phyloP scores from a whole-genome alignment of 2,888 invertebrate species.

The Melanostoma scalare region DNA sequence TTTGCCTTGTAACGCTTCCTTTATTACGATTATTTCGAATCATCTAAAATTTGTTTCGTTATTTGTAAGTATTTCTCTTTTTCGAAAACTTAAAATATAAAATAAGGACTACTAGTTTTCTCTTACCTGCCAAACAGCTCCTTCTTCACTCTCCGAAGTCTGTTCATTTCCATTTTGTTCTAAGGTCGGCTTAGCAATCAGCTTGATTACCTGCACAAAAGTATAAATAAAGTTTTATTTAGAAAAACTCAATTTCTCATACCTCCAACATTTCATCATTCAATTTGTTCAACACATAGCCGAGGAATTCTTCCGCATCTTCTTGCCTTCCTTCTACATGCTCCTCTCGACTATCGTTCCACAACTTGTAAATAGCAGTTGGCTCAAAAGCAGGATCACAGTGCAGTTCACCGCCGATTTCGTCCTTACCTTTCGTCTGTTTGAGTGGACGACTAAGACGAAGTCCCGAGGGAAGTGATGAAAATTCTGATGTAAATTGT shows the following conservation, averaged over 20 bases:
- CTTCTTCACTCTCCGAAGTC: constrained; percentile 79
- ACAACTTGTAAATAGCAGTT: constrained; percentile 91
- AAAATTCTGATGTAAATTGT: constrained; percentile 86
- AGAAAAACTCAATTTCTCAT: constrained; percentile 53
- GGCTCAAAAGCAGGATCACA: constrained; percentile 94
- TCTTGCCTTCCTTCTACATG: constrained; percentile 94
- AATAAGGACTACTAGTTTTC: not conserved
- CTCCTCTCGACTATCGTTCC: constrained; percentile 88
- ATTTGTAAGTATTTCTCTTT: constrained; percentile 5
- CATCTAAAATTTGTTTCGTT: constrained; percentile 71
- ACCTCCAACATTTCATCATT: constrained; percentile 98
- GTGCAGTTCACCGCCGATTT: constrained; percentile 84
- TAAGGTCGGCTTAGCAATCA: constrained; percentile 83
- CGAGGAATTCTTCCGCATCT: constrained; percentile 98
- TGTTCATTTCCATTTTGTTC: constrained; percentile 83
- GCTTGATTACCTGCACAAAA: constrained; percentile 83
- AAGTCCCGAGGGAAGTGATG: constrained; percentile 85
- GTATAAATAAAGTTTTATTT: constrained; percentile 3
- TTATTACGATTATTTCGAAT: constrained; percentile 92
- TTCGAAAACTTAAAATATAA: constrained; percentile 5
- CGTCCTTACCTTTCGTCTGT: constrained; percentile 79
- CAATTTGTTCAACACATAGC: constrained; percentile 94
- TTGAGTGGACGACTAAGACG: constrained; percentile 82
- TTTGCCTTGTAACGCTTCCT: constrained; percentile 92
- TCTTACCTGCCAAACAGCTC: constrained; percentile 82